Evolutionary conservation across 2,888 invertebrate genomes (phyloP).

Genomic region (Limenitis camilla): DNA sequence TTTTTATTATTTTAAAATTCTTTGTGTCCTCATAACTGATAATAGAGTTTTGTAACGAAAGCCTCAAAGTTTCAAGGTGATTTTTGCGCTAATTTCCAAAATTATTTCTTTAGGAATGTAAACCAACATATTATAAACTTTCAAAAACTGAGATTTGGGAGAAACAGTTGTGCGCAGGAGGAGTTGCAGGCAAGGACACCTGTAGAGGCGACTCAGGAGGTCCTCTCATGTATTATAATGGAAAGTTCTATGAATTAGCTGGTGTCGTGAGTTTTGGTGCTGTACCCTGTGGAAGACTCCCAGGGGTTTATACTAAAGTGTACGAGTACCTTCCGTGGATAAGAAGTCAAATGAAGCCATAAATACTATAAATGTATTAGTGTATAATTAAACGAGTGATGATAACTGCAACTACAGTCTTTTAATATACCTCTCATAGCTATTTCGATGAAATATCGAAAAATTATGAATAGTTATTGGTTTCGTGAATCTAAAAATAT

Average conservation of each 20-base stretch:
- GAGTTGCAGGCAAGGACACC: slow-evolving; percentile 71
- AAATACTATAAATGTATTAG: slow-evolving; percentile 10
- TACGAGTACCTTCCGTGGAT: slow-evolving; percentile 76
- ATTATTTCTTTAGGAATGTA: too few species aligned
- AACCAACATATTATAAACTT: slow-evolving; percentile 29
- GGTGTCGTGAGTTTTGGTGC: slow-evolving; percentile 80
- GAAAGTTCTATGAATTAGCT: slow-evolving; percentile 35
- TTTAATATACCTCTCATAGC: too few species aligned
- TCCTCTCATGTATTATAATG: slow-evolving; percentile 69
- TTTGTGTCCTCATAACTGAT: too few species aligned
- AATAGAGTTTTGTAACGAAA: too few species aligned
- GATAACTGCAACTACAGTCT: too few species aligned
- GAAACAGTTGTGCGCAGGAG: slow-evolving; percentile 75
- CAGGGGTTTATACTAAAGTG: slow-evolving; percentile 79
- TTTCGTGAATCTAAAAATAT: too few species aligned
- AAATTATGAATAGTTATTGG: too few species aligned
- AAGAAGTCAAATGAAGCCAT: slow-evolving; percentile 42
- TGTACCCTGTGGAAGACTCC: slow-evolving; percentile 74
- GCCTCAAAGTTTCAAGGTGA: too few species aligned
- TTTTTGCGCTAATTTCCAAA: too few species aligned
- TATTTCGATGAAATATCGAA: too few species aligned
- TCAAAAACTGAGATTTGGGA: slow-evolving; percentile 33
- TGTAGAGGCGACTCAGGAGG: slow-evolving; percentile 80
- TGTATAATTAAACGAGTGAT: background rate
- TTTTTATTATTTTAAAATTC: too few species aligned